These are phyloP conservation scores for Pristiophorus japonicus DNA, from an alignment of 2,113 vertebrate species.

Conservation along the genomic window DNA sequence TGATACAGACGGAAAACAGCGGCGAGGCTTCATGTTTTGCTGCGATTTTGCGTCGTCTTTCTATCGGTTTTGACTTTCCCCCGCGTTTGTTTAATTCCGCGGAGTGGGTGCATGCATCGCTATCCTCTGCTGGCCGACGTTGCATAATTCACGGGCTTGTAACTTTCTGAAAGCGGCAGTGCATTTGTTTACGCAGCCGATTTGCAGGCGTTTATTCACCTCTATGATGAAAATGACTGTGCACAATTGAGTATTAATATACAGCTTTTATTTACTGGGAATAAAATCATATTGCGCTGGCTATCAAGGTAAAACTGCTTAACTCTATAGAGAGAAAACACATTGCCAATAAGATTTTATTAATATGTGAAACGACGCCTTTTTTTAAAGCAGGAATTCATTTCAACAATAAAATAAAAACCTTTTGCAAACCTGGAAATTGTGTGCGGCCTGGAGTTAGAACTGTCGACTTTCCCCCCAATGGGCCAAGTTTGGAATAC, in stretches of 20 bases:
- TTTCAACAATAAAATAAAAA: neutral
- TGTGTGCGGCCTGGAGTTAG: neutral
- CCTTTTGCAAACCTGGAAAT: neutral
- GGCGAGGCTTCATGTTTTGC: neutral
- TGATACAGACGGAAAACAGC: conserved; percentile 16
- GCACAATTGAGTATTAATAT: neutral
- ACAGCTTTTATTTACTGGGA: neutral
- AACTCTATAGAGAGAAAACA: too few species aligned
- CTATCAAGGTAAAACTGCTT: neutral
- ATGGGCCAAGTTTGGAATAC: neutral
- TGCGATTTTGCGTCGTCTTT: neutral
- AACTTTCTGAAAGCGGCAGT: conserved; percentile 31
- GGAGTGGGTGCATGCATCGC: neutral
- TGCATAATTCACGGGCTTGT: conserved; percentile 21
- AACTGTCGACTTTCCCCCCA: neutral
- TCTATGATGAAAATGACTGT: conserved; percentile 36
- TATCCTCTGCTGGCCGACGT: neutral
- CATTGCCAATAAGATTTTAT: neutral
- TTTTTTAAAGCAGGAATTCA: neutral
- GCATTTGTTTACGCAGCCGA: conserved; percentile 31
- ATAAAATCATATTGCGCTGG: conserved; percentile 8
- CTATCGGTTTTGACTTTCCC: neutral
- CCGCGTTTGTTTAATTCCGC: neutral
- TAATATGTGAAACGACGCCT: neutral
- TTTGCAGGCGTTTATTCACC: conserved; percentile 23